Percentiles rank a stretch among this genome's conserved stretches.
phyloP scores from a whole-genome alignment of 2,113 vertebrate species.

The Paralichthys olivaceus region DNA sequence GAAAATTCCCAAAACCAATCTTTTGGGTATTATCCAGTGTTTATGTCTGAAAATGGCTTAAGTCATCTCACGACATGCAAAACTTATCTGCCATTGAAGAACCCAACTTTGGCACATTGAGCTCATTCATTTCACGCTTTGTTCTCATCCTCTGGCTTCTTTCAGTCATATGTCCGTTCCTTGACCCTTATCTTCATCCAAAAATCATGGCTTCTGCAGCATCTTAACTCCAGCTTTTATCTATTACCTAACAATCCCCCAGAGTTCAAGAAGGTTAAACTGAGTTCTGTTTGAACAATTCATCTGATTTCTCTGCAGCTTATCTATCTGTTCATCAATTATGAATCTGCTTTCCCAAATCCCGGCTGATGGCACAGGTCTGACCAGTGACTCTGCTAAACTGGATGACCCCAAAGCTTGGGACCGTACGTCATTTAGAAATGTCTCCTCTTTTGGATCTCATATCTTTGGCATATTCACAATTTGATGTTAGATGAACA shows the following conservation, averaged over 20 bases:
- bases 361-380: constrained; percentile 23
- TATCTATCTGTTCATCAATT: constrained; percentile 49
- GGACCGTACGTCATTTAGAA: no score
- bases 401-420: neutral
- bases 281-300: constrained; percentile 16
- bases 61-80: neutral
- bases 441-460: neutral
- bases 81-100: neutral
- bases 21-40: no score
- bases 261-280: constrained; percentile 28
- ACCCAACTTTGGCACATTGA: neutral
- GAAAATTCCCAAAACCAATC: no score
- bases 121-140: neutral
- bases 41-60: no score
- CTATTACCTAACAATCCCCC: constrained; percentile 4
- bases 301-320: constrained; percentile 21
- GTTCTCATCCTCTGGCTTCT: neutral
- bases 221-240: constrained; percentile 3
- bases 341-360: constrained; percentile 56
- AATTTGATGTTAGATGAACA: neutral
- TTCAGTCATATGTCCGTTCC: neutral
- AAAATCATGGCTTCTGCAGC: neutral
- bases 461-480: neutral
- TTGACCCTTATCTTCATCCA: neutral
- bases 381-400: constrained; percentile 37